Base-by-base conservation (phyloP, 1,140 invertebrate genomes). In the Theocolax elegans region DNA sequence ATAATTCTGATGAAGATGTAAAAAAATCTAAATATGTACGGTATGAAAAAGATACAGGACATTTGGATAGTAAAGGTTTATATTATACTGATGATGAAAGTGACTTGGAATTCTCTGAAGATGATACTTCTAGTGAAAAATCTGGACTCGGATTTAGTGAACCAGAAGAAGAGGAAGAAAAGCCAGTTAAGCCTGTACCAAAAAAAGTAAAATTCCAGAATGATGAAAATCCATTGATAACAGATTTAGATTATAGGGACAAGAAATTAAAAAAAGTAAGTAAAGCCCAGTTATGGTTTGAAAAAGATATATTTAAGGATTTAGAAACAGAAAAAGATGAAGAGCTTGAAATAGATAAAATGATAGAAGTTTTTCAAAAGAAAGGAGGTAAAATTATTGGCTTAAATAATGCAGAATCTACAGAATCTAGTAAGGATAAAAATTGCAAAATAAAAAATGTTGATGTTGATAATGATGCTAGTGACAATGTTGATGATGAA, bases 281-380 rank as follows among this genome's bases (percentile, higher is more conserved):
- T 67, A 95, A 94, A 83, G 93, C 94, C 0, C 88, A 95, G 72
- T 82, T 94, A 12, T 98, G 95, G 95, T 97, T 97, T 82, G 91
- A 95, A 76, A 95, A 95, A 86, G 94, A 96, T 76, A 88, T 90
- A 59, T 97, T 98, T 79, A 93, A 95, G 80, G 90, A 93, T 76
- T 82, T 96, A 38, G 91, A 93, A 73, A 87, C 90, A 71, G 93
- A 96, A 58, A 91, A 91, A 49, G 93, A 95, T 81, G 95, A 96
- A 83, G 94, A 95, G 78, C 89, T 91, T 29, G 96, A 97, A 84
- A 87, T 97, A 65, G 92, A 96, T 78, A 90, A 90, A 80, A 89
- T 96, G 82, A 89, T 90, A 3, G 89, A 92, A 74, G 88, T 89
- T 31, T 92, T 90, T 77, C 91, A 92, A 75, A 89, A 90, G 76